Evolutionary conservation across 2,888 invertebrate species (phyloP), one percentile per base, ranked within the genome.

Genomic region (Drosophila lacicola): DNA sequence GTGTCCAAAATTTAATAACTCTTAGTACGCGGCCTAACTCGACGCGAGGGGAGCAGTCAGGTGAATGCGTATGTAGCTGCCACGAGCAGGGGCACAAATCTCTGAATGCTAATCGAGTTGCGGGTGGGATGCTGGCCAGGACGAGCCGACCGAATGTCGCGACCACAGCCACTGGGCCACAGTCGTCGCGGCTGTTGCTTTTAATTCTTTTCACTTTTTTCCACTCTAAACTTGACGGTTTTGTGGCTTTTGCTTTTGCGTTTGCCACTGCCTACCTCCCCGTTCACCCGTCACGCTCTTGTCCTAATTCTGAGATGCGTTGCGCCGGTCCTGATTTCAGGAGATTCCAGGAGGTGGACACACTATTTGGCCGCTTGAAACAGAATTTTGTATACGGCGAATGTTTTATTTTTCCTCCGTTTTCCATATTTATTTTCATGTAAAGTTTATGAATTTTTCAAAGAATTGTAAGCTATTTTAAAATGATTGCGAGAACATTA

Each of bases 101-200:
- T 70, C 74, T 76, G 85, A 74, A 87, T 86, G 88, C 82, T 87
- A 87, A 89, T 87, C 85, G 88, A 89, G 88, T 85, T 84, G 84
- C 55, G 57, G 56, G 25, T 44, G 33, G 4, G 37, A 39, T 39
- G 54, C 34, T 42, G 41, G 53, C 57, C 63, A 55, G 68, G 45
- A 58, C 44, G 51, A 42, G 62, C 46, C 60, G 56, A 17, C 75
- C 54, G 79, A 68, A 68, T 81, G 64, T 74, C 60, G 80, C 85
- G 88, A 82, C 86, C 86, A 70, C 85, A 85, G 62, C 64, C 53
- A 53, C 67, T 70, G 70, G 80, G 85, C 86, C 88, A 77, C 88
- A 85, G 77, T 70, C 80, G 69, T 89, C 85, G 88, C 86, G 85
- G 86, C 85, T 79, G 80, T 53, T 77, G 86, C 85, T 88, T 78